Evolutionary conservation across 2,888 invertebrate genomes (phyloP).

Genomic region (Koerneria pararmatus): DNA sequence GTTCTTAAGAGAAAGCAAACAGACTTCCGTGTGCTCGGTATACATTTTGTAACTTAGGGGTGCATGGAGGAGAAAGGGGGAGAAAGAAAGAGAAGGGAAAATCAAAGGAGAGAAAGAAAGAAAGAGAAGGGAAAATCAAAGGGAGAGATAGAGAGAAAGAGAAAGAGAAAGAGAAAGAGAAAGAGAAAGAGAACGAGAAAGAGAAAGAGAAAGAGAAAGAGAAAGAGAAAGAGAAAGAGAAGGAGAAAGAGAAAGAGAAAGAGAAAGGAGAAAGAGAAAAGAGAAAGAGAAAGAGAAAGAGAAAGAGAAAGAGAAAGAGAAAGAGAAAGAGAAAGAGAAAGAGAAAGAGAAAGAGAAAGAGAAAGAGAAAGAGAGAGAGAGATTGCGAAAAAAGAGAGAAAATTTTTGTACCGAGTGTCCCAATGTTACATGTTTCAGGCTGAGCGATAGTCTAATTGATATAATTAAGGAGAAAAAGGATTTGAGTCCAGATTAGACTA

Average conservation of each 20-base stretch:
- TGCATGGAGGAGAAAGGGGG: too few relatives aligned
- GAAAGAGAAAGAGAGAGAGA: neutral
- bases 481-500: too few relatives aligned
- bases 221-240: neutral
- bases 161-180: neutral
- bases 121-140: too few relatives aligned
- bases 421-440: too few relatives aligned
- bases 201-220: neutral
- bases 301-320: neutral
- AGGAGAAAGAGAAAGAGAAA: neutral
- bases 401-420: too few relatives aligned
- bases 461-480: too few relatives aligned
- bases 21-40: too few relatives aligned
- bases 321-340: neutral
- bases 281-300: neutral
- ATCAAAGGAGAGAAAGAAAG: neutral
- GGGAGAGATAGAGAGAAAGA: neutral
- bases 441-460: too few relatives aligned
- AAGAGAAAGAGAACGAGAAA: neutral
- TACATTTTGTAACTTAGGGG: too few relatives aligned
- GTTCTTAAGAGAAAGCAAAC: too few relatives aligned
- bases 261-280: neutral
- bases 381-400: too few relatives aligned
- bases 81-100: neutral
- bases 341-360: conserved; percentile 7